phyloP scores from a whole-genome alignment of 2,797 vertebrate species.

The Enteromius treurensis region DNA sequence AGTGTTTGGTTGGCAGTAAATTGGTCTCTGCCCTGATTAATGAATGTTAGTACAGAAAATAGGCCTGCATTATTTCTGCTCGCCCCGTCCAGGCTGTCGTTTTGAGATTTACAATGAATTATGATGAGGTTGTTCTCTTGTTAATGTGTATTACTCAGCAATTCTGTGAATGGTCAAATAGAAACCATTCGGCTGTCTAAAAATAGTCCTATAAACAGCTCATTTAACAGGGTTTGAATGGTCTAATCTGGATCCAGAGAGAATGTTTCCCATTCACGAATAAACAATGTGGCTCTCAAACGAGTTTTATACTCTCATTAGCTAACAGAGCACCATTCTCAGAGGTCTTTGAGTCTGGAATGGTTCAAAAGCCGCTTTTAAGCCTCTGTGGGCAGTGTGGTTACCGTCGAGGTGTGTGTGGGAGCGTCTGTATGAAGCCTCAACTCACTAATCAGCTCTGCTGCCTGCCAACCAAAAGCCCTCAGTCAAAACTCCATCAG shows the following conservation, averaged over 20 bases:
- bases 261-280: conserved; percentile 72
- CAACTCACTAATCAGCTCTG: conserved; percentile 52
- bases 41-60: neutral
- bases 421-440: conserved; percentile 42
- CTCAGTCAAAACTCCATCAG: conserved; percentile 69
- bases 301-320: conserved; percentile 77
- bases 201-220: conserved; percentile 61
- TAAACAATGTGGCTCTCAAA: conserved; percentile 75
- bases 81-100: neutral
- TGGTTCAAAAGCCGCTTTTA: conserved; percentile 44
- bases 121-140: neutral
- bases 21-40: conserved; percentile 22
- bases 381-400: conserved; percentile 37
- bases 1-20: conserved; percentile 29
- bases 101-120: conserved; percentile 6
- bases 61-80: neutral
- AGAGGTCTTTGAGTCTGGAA: conserved; percentile 70
- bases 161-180: conserved; percentile 58
- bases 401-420: conserved; percentile 34
- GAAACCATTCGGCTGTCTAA: conserved; percentile 64
- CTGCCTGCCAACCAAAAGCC: conserved; percentile 64
- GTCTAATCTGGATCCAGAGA: conserved; percentile 65
- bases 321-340: conserved; percentile 69
- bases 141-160: conserved; percentile 10
- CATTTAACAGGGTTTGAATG: conserved; percentile 66